These are phyloP conservation scores for Crenuchus spilurus DNA, from an alignment of 2,797 vertebrate species.

Conservation along the genomic window DNA sequence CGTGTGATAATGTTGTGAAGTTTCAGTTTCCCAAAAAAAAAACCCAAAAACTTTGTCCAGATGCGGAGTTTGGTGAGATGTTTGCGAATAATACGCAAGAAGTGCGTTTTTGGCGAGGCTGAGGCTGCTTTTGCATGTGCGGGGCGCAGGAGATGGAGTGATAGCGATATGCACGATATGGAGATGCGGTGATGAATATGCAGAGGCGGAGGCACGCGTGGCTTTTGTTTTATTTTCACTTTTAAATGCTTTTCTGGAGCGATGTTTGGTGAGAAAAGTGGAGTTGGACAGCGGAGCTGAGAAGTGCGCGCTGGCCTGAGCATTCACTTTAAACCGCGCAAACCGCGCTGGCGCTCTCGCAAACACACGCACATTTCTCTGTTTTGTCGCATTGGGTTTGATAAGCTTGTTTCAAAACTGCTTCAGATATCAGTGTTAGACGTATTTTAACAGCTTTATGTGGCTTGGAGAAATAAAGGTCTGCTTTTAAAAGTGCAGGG, in stretches of 20 bases:
- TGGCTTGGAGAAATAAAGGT: background rate
- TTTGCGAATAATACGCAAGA: background rate
- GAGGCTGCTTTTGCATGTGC: conserved; percentile 49
- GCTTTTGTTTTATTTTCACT: background rate
- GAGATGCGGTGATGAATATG: conserved; percentile 78
- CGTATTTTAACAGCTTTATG: background rate
- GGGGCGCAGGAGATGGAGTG: conserved; percentile 56
- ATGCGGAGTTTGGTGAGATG: background rate
- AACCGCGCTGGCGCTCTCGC: conserved; percentile 22
- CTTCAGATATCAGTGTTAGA: background rate
- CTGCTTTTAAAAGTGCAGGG: conserved; percentile 23
- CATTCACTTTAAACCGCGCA: conserved; percentile 38
- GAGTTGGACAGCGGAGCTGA: conserved; percentile 52
- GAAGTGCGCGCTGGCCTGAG: conserved; percentile 59
- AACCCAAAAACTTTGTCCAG: conserved; percentile 31
- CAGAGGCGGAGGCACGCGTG: conserved; percentile 62
- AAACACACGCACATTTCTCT: background rate
- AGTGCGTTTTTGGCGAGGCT: background rate
- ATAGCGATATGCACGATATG: conserved; percentile 75
- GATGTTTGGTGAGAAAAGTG: conserved; percentile 57
- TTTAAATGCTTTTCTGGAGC: background rate
- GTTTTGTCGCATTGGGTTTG: conserved; percentile 42
- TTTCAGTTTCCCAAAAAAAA: conserved; percentile 25
- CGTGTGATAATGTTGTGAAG: conserved; percentile 39
- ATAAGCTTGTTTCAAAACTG: conserved; percentile 21